Conservation (phyloP, 2,888 invertebrate genomes). For the Ischnus inquisitorius region DNA sequence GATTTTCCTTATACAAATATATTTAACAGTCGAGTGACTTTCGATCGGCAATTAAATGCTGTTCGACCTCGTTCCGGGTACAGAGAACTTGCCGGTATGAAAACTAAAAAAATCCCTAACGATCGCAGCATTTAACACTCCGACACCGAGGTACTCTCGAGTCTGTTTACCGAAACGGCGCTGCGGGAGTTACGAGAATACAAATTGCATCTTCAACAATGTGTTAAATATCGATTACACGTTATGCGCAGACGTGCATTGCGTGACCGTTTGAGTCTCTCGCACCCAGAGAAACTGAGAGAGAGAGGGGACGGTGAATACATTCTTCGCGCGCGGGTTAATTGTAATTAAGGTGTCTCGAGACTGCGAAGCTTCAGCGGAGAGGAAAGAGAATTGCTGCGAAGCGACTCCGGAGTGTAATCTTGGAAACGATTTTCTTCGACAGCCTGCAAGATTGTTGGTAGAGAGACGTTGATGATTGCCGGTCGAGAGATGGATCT, state of each 20-base stretch:
- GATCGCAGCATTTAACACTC: not conserved
- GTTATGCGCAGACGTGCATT: not conserved
- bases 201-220: not conserved
- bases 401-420: conserved; percentile 29
- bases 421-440: conserved; percentile 61
- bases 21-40: conserved; percentile 24
- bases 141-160: not conserved
- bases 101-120: not conserved
- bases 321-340: not conserved
- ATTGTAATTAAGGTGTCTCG: not conserved
- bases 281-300: no score
- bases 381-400: conserved; percentile 11
- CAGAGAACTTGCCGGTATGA: conserved; percentile 52
- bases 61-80: conserved; percentile 38
- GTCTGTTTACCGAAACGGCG: not conserved
- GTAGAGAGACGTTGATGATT: not conserved
- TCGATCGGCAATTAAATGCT: conserved; percentile 53
- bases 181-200: not conserved
- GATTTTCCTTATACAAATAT: conserved; percentile 4
- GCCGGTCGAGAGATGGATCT: conserved; percentile 4
- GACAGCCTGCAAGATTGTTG: conserved; percentile 62
- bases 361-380: not conserved
- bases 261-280: not conserved
- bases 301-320: no score
- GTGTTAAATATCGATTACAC: not conserved